A percentile compares a stretch with the other conserved stretches of the same genome.
Evolutionary conservation across 2,888 invertebrate genomes (phyloP).

Genomic region (Xanthia icteritia): DNA sequence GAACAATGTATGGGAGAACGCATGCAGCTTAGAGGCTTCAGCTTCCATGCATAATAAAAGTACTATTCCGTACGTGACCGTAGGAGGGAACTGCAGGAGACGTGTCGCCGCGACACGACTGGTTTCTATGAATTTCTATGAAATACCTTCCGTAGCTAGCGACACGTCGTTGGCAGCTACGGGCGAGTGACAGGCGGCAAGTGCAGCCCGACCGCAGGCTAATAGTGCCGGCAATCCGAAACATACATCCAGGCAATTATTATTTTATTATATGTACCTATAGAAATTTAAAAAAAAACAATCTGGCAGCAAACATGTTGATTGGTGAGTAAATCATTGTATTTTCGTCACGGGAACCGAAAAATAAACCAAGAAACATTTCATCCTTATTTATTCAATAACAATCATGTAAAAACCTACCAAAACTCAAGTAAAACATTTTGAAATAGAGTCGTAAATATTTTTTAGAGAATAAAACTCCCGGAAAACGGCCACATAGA

Average conservation of each 20-base stretch:
- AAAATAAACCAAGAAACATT: constrained; percentile 15
- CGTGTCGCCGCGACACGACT: no score
- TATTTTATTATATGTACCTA: no score
- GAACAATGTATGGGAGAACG: not conserved
- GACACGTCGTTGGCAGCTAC: no score
- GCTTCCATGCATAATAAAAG: not conserved
- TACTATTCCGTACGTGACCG: no score
- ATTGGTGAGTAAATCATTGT: not conserved
- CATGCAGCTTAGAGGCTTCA: not conserved
- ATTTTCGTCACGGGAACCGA: not conserved
- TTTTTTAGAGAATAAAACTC: constrained; percentile 41
- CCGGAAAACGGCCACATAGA: constrained; percentile 40
- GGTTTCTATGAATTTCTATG: no score
- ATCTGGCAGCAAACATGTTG: no score
- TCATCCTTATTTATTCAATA: not conserved
- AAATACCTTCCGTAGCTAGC: no score
- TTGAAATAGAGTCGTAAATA: constrained; percentile 57
- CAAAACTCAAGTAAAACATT: constrained; percentile 27
- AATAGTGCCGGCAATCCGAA: no score
- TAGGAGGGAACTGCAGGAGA: no score
- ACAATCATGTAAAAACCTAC: not conserved
- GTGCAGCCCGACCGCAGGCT: no score
- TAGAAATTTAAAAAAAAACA: not conserved
- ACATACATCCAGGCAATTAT: no score
- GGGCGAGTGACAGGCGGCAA: no score